These are phyloP conservation scores for Pollenia griseotomentosa DNA, from an alignment of 2,888 invertebrate genomes.

Conservation along the genomic window DNA sequence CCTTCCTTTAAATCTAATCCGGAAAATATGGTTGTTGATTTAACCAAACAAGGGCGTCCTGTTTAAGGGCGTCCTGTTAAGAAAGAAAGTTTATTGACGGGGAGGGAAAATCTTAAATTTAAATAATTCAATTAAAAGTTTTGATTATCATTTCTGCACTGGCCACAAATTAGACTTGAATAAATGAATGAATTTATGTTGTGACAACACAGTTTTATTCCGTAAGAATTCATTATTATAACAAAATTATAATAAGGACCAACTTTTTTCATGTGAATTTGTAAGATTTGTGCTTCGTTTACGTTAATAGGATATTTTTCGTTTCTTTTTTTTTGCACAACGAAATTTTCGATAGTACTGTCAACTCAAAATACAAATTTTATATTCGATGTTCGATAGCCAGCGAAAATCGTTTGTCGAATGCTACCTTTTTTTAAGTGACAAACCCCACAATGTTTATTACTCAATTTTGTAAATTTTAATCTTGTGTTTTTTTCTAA, in stretches of 20 bases:
- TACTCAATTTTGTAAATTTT: too few relatives aligned
- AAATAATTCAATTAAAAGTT: constrained; percentile 49
- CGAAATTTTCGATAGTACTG: too few relatives aligned
- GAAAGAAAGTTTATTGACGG: background rate
- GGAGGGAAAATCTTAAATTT: constrained; percentile 21
- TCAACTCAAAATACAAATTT: too few relatives aligned
- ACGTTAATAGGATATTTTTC: background rate
- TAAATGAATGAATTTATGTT: constrained; percentile 38
- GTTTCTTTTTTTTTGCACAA: too few relatives aligned
- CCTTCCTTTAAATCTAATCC: background rate
- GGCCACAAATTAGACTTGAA: constrained; percentile 16
- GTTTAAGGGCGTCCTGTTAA: constrained; percentile 21
- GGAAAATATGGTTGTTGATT: constrained; percentile 13
- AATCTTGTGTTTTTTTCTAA: too few relatives aligned
- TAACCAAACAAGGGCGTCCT: background rate
- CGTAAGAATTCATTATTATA: background rate
- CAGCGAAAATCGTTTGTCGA: too few relatives aligned
- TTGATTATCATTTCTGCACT: constrained; percentile 3
- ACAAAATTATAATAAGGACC: constrained; percentile 32
- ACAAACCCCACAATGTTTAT: too few relatives aligned
- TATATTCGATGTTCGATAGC: too few relatives aligned
- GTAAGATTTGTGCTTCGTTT: background rate
- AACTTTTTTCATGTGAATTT: constrained; percentile 16
- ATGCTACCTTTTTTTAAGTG: too few relatives aligned
- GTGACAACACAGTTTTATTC: background rate